A percentile compares a stretch with the other conserved stretches of the same genome.
Evolutionary conservation across 2,113 vertebrate species (phyloP).

Genomic region (Papio anubis): DNA sequence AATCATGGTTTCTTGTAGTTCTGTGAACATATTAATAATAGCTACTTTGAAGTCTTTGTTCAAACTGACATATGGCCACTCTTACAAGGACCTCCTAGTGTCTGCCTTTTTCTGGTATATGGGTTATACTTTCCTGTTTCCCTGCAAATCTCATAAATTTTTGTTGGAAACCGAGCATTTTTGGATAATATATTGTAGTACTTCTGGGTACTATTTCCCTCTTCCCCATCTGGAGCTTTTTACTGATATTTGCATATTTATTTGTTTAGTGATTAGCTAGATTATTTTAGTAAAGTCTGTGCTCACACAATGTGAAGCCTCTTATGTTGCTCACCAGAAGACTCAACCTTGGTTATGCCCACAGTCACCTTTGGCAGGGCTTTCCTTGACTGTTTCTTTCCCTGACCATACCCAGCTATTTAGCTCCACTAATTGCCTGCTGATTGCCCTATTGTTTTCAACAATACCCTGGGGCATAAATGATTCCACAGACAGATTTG

Average conservation of each 20-base stretch:
- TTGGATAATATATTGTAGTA: slow-evolving; percentile 23
- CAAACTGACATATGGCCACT: background rate
- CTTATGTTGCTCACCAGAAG: background rate
- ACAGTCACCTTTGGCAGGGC: background rate
- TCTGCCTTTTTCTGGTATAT: background rate
- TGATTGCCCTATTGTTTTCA: slow-evolving; percentile 21
- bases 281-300: slow-evolving; percentile 27
- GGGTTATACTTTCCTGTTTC: background rate
- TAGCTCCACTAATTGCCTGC: background rate
- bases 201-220: background rate
- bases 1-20: background rate
- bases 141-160: background rate
- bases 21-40: slow-evolving; percentile 6
- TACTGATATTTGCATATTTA: background rate
- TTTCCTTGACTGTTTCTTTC: background rate
- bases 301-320: background rate
- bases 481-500: background rate
- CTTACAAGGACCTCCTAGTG: background rate
- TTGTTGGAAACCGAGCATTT: slow-evolving; percentile 24
- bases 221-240: background rate
- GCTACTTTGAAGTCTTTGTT: slow-evolving; percentile 17
- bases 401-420: background rate
- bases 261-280: slow-evolving; percentile 15
- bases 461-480: background rate
- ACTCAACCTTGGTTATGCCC: background rate